Evolutionary conservation across 2,888 invertebrate genomes (phyloP).

Genomic region (Tyria jacobaeae): DNA sequence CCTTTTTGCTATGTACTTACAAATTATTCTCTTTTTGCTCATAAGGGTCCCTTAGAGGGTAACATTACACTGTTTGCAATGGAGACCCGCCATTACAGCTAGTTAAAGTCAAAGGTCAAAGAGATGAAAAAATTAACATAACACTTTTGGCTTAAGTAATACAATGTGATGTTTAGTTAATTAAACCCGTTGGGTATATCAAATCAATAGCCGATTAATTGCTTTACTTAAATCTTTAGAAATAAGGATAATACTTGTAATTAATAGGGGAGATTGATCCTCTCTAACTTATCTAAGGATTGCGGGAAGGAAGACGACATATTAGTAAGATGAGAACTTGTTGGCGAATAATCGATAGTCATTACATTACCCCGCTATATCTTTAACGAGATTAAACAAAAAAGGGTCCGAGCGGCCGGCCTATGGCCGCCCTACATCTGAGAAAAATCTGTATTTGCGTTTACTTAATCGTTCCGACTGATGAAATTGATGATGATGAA

Average conservation of each 20-base stretch:
- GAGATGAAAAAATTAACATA: no score
- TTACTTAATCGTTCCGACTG: constrained; percentile 4
- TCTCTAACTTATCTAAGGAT: constrained; percentile 19
- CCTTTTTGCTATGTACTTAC: no score
- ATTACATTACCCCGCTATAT: constrained; percentile 48
- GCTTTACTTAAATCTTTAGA: not conserved
- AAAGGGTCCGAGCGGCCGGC: constrained; percentile 30
- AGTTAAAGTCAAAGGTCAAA: no score
- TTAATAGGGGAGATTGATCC: constrained; percentile 29
- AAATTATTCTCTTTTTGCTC: no score
- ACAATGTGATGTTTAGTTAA: no score
- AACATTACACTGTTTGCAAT: no score
- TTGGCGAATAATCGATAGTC: constrained; percentile 43
- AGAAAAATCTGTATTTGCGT: constrained; percentile 18
- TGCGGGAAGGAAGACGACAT: constrained; percentile 30
- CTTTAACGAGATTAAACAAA: constrained; percentile 44
- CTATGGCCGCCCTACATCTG: constrained; percentile 27
- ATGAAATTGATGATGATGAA: no score
- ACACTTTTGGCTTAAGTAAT: no score
- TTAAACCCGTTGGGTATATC: no score
- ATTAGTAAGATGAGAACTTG: constrained; percentile 28
- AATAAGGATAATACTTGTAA: constrained; percentile 7
- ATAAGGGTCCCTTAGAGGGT: no score
- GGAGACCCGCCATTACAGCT: no score
- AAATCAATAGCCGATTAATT: constrained; percentile 1